A percentile compares a stretch with the other conserved stretches of the same genome.
These are phyloP conservation scores for Leptodirus hochenwartii DNA, from an alignment of 2,888 invertebrate genomes.

Conservation along the genomic window DNA sequence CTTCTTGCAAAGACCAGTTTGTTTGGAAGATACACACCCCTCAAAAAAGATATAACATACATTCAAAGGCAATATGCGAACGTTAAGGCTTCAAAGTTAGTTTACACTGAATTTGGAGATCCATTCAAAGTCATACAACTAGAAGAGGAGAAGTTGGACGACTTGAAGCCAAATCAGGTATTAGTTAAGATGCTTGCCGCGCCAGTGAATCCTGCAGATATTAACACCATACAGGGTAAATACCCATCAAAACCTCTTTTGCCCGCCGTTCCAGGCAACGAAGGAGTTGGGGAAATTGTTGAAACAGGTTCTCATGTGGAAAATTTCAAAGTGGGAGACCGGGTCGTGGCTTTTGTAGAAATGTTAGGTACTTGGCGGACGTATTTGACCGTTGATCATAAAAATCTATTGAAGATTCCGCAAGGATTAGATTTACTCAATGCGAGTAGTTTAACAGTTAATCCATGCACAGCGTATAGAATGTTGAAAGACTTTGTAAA, in stretches of 20 bases:
- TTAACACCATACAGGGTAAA: slow-evolving; percentile 90
- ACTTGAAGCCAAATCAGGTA: slow-evolving; percentile 44
- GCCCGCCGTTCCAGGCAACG: slow-evolving; percentile 86
- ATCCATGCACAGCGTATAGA: slow-evolving; percentile 91
- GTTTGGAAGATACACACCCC: no score
- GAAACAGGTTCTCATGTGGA: slow-evolving; percentile 42
- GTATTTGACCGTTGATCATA: slow-evolving; percentile 23
- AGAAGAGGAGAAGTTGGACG: slow-evolving; percentile 31
- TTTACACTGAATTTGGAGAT: slow-evolving; percentile 66
- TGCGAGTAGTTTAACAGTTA: slow-evolving; percentile 81
- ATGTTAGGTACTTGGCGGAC: slow-evolving; percentile 82
- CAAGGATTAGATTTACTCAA: slow-evolving; percentile 49
- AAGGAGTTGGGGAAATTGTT: slow-evolving; percentile 78
- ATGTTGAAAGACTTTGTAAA: slow-evolving; percentile 81
- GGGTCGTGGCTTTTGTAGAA: slow-evolving; percentile 58
- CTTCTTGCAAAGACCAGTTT: no score
- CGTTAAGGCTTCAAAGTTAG: slow-evolving; percentile 39
- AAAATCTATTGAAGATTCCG: slow-evolving; percentile 48
- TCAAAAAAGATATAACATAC: no score
- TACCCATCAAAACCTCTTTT: slow-evolving; percentile 72
- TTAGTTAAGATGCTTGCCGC: slow-evolving; percentile 73
- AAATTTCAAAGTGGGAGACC: slow-evolving; percentile 48
- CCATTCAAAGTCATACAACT: slow-evolving; percentile 58
- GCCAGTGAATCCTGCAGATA: slow-evolving; percentile 94
- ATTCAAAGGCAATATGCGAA: no score